phyloP scores from a whole-genome alignment of 2,797 vertebrate genomes.

The Acrossocheilus fasciatus region DNA sequence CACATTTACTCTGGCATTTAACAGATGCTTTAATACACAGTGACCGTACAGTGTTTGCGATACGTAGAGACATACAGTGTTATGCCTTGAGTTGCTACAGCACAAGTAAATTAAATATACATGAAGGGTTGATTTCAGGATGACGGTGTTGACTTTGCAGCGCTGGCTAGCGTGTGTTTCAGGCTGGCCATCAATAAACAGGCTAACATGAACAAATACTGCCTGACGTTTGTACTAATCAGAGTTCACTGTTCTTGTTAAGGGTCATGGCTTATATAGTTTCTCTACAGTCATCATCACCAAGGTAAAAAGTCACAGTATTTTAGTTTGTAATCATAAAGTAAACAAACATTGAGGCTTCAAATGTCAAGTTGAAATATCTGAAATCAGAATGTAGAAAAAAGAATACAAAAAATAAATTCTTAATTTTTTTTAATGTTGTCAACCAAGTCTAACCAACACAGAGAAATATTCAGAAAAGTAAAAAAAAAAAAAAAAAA shows the following conservation, averaged over 20 bases:
- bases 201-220: constrained; percentile 18
- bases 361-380: background rate
- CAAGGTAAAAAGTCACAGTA: constrained; percentile 14
- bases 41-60: background rate
- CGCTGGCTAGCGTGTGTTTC: background rate
- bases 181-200: constrained; percentile 7
- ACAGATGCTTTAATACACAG: constrained; percentile 15
- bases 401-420: background rate
- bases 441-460: background rate
- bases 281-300: background rate
- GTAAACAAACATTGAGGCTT: constrained; percentile 30
- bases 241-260: background rate
- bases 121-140: constrained; percentile 28
- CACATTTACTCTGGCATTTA: background rate
- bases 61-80: background rate
- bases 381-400: background rate
- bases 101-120: constrained; percentile 27
- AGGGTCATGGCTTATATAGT: background rate
- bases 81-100: constrained; percentile 33
- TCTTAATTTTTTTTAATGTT: background rate
- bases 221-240: background rate
- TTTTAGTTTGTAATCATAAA: constrained; percentile 32
- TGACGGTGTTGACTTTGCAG: constrained; percentile 32
- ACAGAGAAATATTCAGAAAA: background rate
- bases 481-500: no score